phyloP scores from a whole-genome alignment of 2,888 invertebrate species.

The Drosophila prolongata region DNA sequence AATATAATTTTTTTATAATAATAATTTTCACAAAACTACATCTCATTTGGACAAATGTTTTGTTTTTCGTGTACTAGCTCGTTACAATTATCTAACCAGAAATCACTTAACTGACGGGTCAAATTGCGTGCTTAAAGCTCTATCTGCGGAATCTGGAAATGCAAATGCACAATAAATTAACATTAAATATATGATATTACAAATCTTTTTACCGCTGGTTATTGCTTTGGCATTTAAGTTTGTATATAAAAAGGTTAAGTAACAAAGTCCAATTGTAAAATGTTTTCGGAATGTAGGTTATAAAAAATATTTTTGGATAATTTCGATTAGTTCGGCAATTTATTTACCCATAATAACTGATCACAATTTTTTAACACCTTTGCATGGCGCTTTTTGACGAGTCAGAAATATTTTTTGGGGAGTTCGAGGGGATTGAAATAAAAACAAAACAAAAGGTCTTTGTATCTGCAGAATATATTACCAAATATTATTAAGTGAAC shows the following conservation, averaged over 20 bases:
- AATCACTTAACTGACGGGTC: constrained; percentile 13
- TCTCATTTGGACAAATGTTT: too few species aligned
- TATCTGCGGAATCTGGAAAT: constrained; percentile 10
- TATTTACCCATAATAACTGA: background rate
- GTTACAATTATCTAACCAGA: constrained; percentile 6
- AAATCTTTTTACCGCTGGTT: background rate
- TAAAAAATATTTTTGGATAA: background rate
- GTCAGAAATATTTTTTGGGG: background rate
- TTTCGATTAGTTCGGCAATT: background rate
- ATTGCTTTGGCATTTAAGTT: background rate
- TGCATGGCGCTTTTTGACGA: background rate
- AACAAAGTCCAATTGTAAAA: background rate
- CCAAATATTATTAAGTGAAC: background rate
- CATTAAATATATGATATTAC: constrained; percentile 15
- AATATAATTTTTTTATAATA: too few species aligned
- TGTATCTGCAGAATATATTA: background rate
- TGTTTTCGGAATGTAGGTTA: background rate
- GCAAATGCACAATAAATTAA: constrained; percentile 23
- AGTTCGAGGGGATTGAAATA: background rate
- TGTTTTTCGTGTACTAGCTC: background rate
- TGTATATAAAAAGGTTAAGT: constrained; percentile 1
- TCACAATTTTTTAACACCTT: constrained; percentile 7
- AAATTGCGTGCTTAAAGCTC: constrained; percentile 20
- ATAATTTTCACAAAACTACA: too few species aligned
- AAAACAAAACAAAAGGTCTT: background rate